Conservation (phyloP, 2,113 vertebrate species). For the Cisticola juncidis region DNA sequence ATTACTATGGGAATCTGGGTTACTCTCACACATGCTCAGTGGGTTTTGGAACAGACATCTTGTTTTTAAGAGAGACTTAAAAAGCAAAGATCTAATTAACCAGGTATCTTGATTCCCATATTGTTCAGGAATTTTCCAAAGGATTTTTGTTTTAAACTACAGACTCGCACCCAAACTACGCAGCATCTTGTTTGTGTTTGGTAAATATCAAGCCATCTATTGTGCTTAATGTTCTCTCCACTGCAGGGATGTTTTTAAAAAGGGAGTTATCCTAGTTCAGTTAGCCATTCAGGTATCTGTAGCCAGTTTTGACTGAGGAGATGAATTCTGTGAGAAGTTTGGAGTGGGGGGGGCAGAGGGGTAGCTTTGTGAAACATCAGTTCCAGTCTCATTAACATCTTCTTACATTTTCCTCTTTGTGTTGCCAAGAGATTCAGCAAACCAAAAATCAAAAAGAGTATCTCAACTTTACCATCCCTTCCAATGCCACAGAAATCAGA, state of each 20-base stretch:
- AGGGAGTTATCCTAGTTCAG: not conserved
- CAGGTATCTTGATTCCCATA: not conserved
- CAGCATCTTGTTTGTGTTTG: too few species aligned
- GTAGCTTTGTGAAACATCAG: accelerated
- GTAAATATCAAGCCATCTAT: not conserved
- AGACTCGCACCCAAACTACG: not conserved
- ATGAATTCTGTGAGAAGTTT: not conserved
- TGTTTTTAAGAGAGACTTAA: not conserved
- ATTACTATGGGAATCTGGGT: not conserved
- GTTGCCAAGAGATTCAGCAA: not conserved
- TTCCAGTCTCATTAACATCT: not conserved
- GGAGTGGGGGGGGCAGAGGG: accelerated
- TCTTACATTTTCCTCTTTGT: not conserved
- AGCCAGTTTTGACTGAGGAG: not conserved
- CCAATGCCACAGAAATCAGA: not conserved
- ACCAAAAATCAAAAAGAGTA: not conserved
- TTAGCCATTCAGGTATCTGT: not conserved
- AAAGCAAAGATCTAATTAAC: not conserved
- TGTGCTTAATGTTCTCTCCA: not conserved
- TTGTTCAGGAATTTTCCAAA: not conserved
- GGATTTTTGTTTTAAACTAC: not conserved
- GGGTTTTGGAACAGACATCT: not conserved
- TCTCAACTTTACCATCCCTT: not conserved
- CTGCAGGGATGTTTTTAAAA: not conserved
- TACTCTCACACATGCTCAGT: not conserved